Conservation (phyloP, 1,140 invertebrate genomes). For the Nautilus pompilius region DNA sequence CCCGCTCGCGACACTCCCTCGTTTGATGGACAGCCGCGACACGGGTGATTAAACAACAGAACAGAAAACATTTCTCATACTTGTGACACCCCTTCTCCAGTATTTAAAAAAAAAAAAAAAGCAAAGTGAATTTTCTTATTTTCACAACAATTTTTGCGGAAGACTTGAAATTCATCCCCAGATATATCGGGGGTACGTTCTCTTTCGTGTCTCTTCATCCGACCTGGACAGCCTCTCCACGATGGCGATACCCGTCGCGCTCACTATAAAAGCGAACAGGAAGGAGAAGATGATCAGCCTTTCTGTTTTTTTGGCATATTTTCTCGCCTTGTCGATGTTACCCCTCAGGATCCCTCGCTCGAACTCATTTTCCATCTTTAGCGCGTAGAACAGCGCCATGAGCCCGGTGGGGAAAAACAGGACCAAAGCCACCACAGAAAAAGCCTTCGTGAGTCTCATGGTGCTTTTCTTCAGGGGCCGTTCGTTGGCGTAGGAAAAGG, state of each 20-base stretch:
- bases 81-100: too few relatives aligned
- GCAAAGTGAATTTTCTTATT: too few relatives aligned
- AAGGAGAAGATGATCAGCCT: conserved; percentile 30
- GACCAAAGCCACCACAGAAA: conserved; percentile 20
- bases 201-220: conserved; percentile 3
- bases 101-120: too few relatives aligned
- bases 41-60: too few relatives aligned
- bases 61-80: too few relatives aligned
- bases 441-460: conserved; percentile 22
- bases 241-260: conserved; percentile 20
- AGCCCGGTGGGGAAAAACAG: conserved; percentile 39
- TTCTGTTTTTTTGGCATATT: conserved; percentile 24
- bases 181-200: neutral
- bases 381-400: conserved; percentile 27
- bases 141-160: too few relatives aligned
- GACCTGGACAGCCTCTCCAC: conserved; percentile 14
- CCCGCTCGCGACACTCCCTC: too few relatives aligned
- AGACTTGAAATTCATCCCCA: too few relatives aligned
- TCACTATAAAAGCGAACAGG: conserved; percentile 18
- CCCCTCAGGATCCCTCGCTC: conserved; percentile 28
- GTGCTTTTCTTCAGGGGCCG: conserved; percentile 20
- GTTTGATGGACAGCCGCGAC: too few relatives aligned
- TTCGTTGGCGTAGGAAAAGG: neutral
- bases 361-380: conserved; percentile 29
- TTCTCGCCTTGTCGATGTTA: conserved; percentile 31